These are phyloP conservation scores for Oriolus oriolus DNA, from an alignment of 2,113 vertebrate species.

Conservation along the genomic window DNA sequence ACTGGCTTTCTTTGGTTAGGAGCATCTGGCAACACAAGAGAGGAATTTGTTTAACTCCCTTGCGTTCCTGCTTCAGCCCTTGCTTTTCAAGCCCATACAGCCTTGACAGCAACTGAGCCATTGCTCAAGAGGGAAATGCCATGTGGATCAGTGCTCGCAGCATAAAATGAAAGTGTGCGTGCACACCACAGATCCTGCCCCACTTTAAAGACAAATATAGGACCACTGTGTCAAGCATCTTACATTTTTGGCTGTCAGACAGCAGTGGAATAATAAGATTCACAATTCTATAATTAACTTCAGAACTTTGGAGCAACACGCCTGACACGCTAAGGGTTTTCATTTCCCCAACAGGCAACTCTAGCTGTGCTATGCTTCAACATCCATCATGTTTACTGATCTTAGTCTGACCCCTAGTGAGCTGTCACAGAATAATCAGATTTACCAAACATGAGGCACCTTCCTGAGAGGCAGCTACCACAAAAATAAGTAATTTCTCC, in stretches of 20 bases:
- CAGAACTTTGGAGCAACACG: neutral
- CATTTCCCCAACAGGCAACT: neutral
- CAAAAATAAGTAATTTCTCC: neutral
- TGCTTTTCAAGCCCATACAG: neutral
- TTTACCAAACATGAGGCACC: neutral
- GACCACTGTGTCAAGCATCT: neutral
- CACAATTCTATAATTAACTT: neutral
- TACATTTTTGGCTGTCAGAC: neutral
- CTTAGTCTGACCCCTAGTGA: conserved; percentile 62
- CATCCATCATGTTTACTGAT: neutral
- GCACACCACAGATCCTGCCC: neutral
- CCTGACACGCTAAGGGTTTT: neutral
- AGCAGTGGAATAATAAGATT: neutral
- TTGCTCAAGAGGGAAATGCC: neutral
- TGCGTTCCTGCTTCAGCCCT: neutral
- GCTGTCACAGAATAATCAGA: conserved; percentile 20
- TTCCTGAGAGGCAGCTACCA: neutral
- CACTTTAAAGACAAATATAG: neutral
- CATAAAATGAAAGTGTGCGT: neutral
- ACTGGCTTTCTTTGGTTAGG: neutral
- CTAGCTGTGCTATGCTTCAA: rapidly evolving
- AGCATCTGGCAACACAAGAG: conserved; percentile 4
- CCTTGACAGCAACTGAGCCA: neutral
- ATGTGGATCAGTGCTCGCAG: neutral
- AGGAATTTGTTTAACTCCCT: neutral